Evolutionary conservation across 2,888 invertebrate species (phyloP).

Genomic region (Selenia dentaria): DNA sequence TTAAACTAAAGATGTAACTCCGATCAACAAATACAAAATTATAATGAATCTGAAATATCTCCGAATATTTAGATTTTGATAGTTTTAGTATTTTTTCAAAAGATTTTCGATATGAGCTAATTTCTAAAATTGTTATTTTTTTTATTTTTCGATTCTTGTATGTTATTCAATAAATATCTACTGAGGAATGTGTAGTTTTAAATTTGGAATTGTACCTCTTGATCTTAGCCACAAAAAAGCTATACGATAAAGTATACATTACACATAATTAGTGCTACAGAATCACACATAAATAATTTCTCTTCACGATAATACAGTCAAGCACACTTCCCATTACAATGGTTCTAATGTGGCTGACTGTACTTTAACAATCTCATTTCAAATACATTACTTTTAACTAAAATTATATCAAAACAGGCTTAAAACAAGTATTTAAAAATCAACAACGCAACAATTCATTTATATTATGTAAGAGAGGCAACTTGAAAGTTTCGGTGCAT

Average conservation of each 20-base stretch:
- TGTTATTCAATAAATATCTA: not conserved
- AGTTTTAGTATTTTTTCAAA: no score
- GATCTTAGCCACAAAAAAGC: conserved; percentile 44
- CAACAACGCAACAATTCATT: conserved; percentile 76
- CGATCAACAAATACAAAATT: conserved; percentile 17
- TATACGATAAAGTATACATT: conserved; percentile 67
- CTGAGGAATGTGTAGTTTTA: not conserved
- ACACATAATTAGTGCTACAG: conserved; percentile 57
- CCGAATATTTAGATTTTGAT: no score
- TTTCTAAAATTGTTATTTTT: no score
- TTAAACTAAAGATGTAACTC: conserved; percentile 29
- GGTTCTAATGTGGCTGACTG: conserved; percentile 27
- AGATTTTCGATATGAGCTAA: no score
- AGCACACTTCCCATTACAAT: conserved; percentile 2
- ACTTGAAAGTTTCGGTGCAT: conserved; percentile 44
- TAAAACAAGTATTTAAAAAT: conserved; percentile 71
- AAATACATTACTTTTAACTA: conserved; percentile 58
- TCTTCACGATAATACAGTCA: conserved; percentile 58
- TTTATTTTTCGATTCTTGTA: no score
- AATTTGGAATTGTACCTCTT: conserved; percentile 23
- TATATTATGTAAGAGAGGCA: conserved; percentile 44
- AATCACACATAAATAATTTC: conserved; percentile 83
- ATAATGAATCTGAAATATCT: no score
- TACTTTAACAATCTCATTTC: conserved; percentile 71
- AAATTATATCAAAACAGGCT: conserved; percentile 62